Evolutionary conservation across 2,888 invertebrate genomes (phyloP), one percentile per base, ranked within the genome.

Genomic region (Sinodicranocentrus sp.): DNA sequence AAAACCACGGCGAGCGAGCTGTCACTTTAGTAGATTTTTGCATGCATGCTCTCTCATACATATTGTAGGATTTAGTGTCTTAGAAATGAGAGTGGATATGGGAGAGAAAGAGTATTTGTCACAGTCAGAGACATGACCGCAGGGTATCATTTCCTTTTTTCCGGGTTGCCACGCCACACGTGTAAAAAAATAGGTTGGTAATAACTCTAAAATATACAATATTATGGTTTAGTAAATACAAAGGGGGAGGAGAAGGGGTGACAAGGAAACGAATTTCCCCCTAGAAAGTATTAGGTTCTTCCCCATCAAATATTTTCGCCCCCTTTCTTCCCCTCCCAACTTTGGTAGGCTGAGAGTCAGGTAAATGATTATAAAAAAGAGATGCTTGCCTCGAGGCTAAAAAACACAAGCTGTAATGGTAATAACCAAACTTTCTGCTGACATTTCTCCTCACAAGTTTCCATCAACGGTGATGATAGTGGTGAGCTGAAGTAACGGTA

Each of bases 141-240:
- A 70, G 82, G 82, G 63, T 82, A 76, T 70, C 76, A 76, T 82
- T 76, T 82, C 82, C 82, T 80, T 57, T n/a, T 57, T 21, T 57
- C 10, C 13, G 39, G 5, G 39, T 8, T 13, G 48, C 48, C 48
- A 10, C 5, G 48, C 48, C 21, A 57, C 2, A 57, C 57, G 23
- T 57, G 21, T 19, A 57, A 57, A 57, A 19, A 3, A 57, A 57
- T 23, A 19, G 5, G 48, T n/a, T n/a, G n/a, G n/a, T n/a, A n/a
- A n/a, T n/a, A n/a, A n/a, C n/a, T n/a, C n/a, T 39, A 5, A 13
- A 39, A 39, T 13, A 39, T 39, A 13, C 39, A 39, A 8, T 13
- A 39, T 5, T 8, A 39, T 39, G 39, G 13, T 13, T 39, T 13
- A 39, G 13, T 39, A 5, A 39, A 8, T 39, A 13, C 39, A 39